Base-by-base conservation (phyloP, 2,888 invertebrate species). In the Gerris lacustris region DNA sequence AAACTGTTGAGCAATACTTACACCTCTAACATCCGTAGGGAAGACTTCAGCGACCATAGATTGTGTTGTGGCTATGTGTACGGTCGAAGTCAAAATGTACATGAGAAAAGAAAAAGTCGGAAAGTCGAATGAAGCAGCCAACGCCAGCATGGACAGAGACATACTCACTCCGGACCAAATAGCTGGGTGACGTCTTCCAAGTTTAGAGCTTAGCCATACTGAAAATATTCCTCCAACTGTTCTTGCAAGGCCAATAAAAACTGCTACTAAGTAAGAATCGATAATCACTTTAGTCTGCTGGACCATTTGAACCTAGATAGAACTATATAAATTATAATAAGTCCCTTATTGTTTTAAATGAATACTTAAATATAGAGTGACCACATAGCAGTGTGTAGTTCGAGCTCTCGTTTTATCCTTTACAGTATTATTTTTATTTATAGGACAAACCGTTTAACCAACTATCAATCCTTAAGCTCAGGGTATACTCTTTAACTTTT, bases 11-110 rank as follows among this genome's bases (percentile, higher is more conserved):
- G 9, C 15, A 11, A 55, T 11, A 55, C 55, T 55, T 55, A 64
- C 64, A 18, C 64, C 64, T 64, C 64, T 64, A 31, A 64, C 31
- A 31, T 64, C 64, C 11, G 64, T 64, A 9, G 64, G 64, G 18
- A 64, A 64, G 17, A 64, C 31, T 31, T 64, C 64, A 18, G 64
- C 17, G n/a, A 17, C 31, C 64, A 64, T 64, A n/a, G 64, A 11
- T 17, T 64, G 64, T 64, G 64, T 11, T 18, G 17, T 17, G 7
- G 64, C 17, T 18, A 11, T 18, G 17, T 18, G 7, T 9, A 64
- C 31, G 18, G 64, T 64, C 7, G 64, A 64, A n/a, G 64, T 31
- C 18, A 64, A 9, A 31, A 64, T 18, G 5, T 64, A 64, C 17
- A 64, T n/a, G 1, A 64, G 11, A 9, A 64, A 31, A n/a, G 31